A percentile compares a stretch with the other conserved stretches of the same genome.
These are phyloP conservation scores for Molossus molossus DNA, from an alignment of 2,797 vertebrate species.

Conservation along the genomic window DNA sequence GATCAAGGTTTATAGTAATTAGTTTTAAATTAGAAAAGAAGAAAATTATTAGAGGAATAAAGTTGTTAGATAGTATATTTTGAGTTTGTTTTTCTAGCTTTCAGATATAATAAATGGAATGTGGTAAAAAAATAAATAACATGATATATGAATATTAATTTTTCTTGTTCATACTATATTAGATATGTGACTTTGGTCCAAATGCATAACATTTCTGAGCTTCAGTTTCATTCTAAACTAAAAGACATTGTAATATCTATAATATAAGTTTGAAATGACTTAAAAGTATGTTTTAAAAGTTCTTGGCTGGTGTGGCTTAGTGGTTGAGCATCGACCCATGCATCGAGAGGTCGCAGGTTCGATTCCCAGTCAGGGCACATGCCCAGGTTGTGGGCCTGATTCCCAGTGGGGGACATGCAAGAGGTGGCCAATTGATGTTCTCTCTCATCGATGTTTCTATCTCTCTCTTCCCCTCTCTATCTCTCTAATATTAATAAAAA, in stretches of 20 bases:
- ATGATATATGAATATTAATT: not conserved
- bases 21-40: not conserved
- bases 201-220: not conserved
- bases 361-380: no score
- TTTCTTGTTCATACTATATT: not conserved
- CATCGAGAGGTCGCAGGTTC: no score
- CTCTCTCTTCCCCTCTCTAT: no score
- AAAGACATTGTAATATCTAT: not conserved
- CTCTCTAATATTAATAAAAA: no score
- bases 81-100: not conserved
- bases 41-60: not conserved
- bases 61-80: not conserved
- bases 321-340: no score
- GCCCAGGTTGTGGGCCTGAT: no score
- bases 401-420: no score
- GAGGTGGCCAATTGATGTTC: no score
- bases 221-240: not conserved
- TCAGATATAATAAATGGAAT: not conserved
- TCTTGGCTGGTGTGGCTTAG: not conserved
- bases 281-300: not conserved
- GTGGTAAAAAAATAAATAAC: not conserved
- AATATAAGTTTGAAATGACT: not conserved
- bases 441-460: no score
- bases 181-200: not conserved
- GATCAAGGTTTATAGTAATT: not conserved